Conservation (phyloP, 2,797 vertebrate genomes). For the Falco peregrinus region DNA sequence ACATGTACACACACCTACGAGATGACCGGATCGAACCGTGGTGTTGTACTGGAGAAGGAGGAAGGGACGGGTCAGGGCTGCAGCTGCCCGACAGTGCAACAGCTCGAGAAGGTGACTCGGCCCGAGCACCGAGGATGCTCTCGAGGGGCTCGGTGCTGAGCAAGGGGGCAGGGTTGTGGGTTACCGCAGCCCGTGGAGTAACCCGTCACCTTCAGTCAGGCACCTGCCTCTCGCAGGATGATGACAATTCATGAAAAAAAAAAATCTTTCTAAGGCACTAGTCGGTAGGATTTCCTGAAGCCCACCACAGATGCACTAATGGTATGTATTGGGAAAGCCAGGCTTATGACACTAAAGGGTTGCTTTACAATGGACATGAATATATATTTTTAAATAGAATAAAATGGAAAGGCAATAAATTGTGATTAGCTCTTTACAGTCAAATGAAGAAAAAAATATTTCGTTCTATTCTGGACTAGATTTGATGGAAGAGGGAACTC, state of each 20-base stretch:
- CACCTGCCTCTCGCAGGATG: not conserved
- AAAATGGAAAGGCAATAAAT: conserved; percentile 76
- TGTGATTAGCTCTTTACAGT: conserved; percentile 69
- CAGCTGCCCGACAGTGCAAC: not conserved
- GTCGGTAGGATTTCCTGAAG: conserved; percentile 54
- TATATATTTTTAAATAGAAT: conserved; percentile 76
- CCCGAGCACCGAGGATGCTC: not conserved
- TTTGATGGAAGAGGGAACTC: conserved; percentile 71
- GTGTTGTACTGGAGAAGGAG: not conserved
- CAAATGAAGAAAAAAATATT: conserved; percentile 54
- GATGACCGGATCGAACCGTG: not conserved
- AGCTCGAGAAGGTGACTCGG: not conserved
- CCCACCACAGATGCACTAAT: conserved; percentile 56
- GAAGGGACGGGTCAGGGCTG: not conserved
- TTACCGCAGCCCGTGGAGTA: not conserved
- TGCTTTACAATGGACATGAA: conserved; percentile 66
- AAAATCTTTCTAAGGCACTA: conserved; percentile 20
- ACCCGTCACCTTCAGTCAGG: not conserved
- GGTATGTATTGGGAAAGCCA: conserved; percentile 52
- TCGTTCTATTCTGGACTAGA: conserved; percentile 52
- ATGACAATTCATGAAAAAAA: conserved; percentile 13
- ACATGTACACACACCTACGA: not conserved
- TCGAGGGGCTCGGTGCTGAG: not conserved
- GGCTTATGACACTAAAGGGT: conserved; percentile 59
- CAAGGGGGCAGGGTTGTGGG: not conserved